These are phyloP conservation scores for Arenaria interpres DNA, from an alignment of 2,113 vertebrate species.

Conservation along the genomic window DNA sequence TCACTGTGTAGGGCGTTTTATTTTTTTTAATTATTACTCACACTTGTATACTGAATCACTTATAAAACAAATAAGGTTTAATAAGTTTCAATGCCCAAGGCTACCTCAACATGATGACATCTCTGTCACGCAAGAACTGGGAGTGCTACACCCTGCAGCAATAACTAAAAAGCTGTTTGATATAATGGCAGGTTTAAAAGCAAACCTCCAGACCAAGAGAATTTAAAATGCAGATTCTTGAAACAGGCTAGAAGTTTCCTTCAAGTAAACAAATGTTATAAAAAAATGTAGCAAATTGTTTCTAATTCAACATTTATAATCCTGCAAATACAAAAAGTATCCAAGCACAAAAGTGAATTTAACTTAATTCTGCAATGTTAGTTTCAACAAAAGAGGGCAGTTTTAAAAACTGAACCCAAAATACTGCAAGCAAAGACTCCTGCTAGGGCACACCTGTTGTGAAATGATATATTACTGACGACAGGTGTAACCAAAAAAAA, in stretches of 20 bases:
- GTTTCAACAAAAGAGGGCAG: background rate
- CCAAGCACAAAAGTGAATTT: background rate
- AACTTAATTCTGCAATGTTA: background rate
- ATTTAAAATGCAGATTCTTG: conserved; percentile 63
- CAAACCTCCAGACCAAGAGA: conserved; percentile 68
- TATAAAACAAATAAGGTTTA: conserved; percentile 75
- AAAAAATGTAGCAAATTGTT: background rate
- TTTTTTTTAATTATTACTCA: conserved; percentile 74
- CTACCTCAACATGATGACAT: conserved; percentile 75
- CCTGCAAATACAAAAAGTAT: background rate
- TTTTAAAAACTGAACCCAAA: background rate
- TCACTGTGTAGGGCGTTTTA: conserved; percentile 57
- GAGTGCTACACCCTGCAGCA: conserved; percentile 72
- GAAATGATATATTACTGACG: conserved; percentile 4
- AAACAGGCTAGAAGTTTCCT: conserved; percentile 46
- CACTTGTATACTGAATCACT: conserved; percentile 71
- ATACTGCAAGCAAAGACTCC: background rate
- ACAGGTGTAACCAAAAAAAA: conserved; percentile 59
- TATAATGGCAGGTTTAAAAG: conserved; percentile 72
- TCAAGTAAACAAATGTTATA: conserved; percentile 39
- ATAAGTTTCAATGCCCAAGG: conserved; percentile 73
- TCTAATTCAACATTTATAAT: background rate
- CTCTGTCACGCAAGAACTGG: conserved; percentile 73
- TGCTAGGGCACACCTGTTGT: conserved; percentile 38
- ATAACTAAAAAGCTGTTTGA: conserved; percentile 69